Evolutionary conservation across 2,888 invertebrate genomes (phyloP).

Genomic region (Amorpha juglandis): DNA sequence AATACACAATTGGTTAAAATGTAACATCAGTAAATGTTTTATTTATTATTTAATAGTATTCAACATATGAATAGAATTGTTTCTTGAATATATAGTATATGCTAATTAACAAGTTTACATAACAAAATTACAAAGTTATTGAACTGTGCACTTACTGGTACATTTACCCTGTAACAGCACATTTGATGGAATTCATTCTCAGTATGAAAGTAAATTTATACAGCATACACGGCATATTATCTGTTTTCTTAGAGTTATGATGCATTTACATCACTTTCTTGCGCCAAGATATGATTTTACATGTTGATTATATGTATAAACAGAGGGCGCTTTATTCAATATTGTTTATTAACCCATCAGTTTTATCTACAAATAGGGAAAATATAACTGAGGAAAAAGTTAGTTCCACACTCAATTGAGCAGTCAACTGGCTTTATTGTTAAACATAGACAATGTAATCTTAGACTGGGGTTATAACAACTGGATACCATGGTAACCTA

Average conservation of each 20-base stretch:
- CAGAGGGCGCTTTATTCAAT: constrained; percentile 14
- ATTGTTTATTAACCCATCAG: neutral
- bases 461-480: too few relatives aligned
- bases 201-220: constrained; percentile 35
- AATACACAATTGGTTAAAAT: too few relatives aligned
- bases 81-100: neutral
- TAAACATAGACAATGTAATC: too few relatives aligned
- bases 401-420: too few relatives aligned
- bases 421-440: too few relatives aligned
- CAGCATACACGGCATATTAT: constrained; percentile 34
- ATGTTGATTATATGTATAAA: neutral
- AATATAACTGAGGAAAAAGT: too few relatives aligned
- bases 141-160: neutral
- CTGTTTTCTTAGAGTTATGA: constrained; percentile 40
- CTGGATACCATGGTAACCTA: too few relatives aligned
- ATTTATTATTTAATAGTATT: too few relatives aligned
- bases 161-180: neutral
- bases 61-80: neutral
- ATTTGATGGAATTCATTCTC: constrained; percentile 29
- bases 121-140: neutral
- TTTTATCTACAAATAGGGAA: too few relatives aligned
- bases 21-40: too few relatives aligned
- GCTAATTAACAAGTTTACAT: neutral
- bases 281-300: neutral
- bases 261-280: constrained; percentile 29